Evolutionary conservation across 2,888 invertebrate genomes (phyloP).

Genomic region (Caenorhabditis auriculariae): DNA sequence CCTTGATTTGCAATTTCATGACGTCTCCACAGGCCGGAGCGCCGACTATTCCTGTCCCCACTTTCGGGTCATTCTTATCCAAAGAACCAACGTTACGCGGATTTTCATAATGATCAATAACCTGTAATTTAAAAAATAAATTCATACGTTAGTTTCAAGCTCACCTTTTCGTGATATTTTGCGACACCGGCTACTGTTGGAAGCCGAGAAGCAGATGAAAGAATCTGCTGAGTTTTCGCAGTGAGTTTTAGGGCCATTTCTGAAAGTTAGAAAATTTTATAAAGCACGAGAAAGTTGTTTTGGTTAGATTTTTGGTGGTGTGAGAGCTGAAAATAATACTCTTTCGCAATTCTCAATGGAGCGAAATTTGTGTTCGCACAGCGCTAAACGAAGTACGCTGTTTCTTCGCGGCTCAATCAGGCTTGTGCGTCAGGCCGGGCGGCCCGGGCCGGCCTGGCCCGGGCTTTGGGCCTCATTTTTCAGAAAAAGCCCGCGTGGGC

Average conservation of each 20-base stretch:
- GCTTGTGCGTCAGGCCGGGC: too few species aligned
- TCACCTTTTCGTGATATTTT: slow-evolving; percentile 57
- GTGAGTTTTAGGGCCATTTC: neutral
- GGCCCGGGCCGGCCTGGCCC: too few species aligned
- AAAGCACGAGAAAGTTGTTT: neutral
- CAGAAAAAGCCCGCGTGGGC: too few species aligned
- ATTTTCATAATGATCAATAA: slow-evolving; percentile 98
- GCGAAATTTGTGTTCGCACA: too few species aligned
- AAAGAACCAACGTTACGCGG: slow-evolving; percentile 96
- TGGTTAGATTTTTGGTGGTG: neutral
- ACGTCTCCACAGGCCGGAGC: slow-evolving; percentile 99
- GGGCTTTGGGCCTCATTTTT: too few species aligned
- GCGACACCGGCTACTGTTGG: slow-evolving; percentile 12
- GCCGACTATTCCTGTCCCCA: slow-evolving; percentile 96
- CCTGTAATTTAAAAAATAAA: slow-evolving; percentile 69
- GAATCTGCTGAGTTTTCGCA: neutral
- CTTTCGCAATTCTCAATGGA: too few species aligned
- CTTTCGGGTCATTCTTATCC: slow-evolving; percentile 86
- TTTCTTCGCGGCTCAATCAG: too few species aligned
- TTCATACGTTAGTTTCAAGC: neutral
- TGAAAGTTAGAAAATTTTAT: neutral
- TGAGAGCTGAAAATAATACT: neutral
- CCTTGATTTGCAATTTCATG: slow-evolving; percentile 85
- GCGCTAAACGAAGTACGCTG: too few species aligned
- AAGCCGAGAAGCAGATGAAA: neutral